Conservation (phyloP, 2,113 vertebrate genomes). For the Crotalus tigris region DNA sequence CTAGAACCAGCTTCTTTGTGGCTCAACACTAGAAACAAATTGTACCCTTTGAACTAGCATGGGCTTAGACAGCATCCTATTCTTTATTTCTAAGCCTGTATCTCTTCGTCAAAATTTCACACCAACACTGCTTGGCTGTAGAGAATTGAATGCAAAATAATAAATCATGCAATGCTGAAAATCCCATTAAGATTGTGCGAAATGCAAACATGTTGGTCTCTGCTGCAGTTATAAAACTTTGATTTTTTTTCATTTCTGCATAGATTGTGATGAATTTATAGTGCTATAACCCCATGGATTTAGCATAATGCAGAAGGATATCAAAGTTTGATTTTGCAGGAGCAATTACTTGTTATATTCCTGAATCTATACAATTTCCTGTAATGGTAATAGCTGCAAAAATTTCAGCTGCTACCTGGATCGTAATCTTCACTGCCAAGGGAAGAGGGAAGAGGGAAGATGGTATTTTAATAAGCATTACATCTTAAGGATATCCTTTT, state of each 20-base stretch:
- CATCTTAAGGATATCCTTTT: constrained; percentile 55
- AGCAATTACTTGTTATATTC: constrained; percentile 66
- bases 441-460: background rate
- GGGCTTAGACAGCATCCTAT: too few species aligned
- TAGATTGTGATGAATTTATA: constrained; percentile 46
- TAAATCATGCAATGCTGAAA: background rate
- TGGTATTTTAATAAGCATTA: constrained; percentile 45
- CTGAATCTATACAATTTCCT: constrained; percentile 61
- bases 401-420: background rate
- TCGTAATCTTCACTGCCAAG: constrained; percentile 37
- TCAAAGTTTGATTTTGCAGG: constrained; percentile 49
- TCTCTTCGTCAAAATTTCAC: too few species aligned
- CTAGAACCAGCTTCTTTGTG: too few species aligned
- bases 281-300: constrained; percentile 40
- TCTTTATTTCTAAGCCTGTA: too few species aligned
- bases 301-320: constrained; percentile 39
- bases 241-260: background rate
- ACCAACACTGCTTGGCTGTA: background rate
- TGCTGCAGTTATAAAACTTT: constrained; percentile 21
- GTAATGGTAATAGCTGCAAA: constrained; percentile 40
- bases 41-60: too few species aligned
- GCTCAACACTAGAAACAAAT: too few species aligned
- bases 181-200: background rate
- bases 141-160: background rate
- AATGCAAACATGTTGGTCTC: background rate